phyloP scores from a whole-genome alignment of 2,888 invertebrate genomes.

The Napeogenes inachia region DNA sequence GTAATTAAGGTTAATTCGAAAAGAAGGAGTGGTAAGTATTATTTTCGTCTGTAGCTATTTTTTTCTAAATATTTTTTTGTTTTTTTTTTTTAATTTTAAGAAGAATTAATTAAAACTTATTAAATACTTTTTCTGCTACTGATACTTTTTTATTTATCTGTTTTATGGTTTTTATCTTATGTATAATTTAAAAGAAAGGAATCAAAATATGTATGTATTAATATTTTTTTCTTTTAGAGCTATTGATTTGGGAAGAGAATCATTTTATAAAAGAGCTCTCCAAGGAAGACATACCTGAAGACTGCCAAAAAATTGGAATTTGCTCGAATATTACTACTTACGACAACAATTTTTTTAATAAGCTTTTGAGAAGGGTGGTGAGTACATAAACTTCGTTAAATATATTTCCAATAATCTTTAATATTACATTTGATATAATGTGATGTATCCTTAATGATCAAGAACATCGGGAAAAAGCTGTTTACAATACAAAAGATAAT shows the following conservation, averaged over 20 bases:
- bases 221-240: background rate
- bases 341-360: background rate
- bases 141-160: background rate
- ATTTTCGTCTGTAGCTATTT: too few species aligned
- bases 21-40: conserved; percentile 1
- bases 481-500: too few species aligned
- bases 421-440: too few species aligned
- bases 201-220: too few species aligned
- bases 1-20: background rate
- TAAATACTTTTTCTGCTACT: background rate
- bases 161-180: too few species aligned
- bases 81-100: background rate
- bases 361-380: background rate
- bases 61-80: too few species aligned
- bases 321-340: conserved; percentile 1
- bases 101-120: background rate
- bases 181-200: too few species aligned
- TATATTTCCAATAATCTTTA: too few species aligned
- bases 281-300: background rate
- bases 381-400: background rate
- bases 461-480: too few species aligned
- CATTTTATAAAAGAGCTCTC: background rate
- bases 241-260: background rate
- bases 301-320: background rate
- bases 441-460: too few species aligned